Evolutionary conservation across 2,113 vertebrate genomes (phyloP).

Genomic region (Calyptommatus sinebrachiatus): DNA sequence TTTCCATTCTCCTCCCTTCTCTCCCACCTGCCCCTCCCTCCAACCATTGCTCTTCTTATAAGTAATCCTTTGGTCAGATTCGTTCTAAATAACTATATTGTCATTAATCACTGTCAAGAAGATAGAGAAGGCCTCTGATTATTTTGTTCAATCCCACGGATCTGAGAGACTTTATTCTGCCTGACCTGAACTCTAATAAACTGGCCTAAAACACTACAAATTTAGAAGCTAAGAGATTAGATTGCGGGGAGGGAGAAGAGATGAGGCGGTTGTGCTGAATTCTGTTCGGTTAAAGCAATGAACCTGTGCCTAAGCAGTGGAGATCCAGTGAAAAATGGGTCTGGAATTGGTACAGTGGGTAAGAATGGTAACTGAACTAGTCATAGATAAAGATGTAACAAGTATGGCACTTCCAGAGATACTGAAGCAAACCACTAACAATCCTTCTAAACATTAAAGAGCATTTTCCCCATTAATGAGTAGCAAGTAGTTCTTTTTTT

Average conservation of each 20-base stretch:
- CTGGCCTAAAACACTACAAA: neutral
- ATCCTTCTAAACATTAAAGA: neutral
- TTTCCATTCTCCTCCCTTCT: neutral
- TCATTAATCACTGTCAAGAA: neutral
- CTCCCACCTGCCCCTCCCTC: neutral
- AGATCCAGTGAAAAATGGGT: neutral
- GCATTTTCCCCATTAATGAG: neutral
- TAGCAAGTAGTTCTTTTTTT: neutral
- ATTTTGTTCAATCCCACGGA: neutral
- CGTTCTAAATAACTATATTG: conserved; percentile 1
- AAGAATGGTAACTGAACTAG: neutral
- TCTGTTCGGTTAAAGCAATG: neutral
- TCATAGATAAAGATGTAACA: neutral
- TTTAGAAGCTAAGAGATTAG: neutral
- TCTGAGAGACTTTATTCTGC: neutral
- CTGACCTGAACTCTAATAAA: neutral
- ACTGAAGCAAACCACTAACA: neutral
- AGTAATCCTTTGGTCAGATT: neutral
- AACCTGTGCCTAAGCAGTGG: conserved; percentile 1
- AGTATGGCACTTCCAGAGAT: neutral
- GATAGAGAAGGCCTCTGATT: neutral
- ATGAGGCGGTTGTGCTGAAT: neutral
- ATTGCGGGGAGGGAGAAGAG: neutral
- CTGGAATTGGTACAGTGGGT: neutral
- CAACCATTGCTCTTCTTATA: neutral